Conservation (phyloP, 2,888 invertebrate genomes). For the Pilophorus perplexus region DNA sequence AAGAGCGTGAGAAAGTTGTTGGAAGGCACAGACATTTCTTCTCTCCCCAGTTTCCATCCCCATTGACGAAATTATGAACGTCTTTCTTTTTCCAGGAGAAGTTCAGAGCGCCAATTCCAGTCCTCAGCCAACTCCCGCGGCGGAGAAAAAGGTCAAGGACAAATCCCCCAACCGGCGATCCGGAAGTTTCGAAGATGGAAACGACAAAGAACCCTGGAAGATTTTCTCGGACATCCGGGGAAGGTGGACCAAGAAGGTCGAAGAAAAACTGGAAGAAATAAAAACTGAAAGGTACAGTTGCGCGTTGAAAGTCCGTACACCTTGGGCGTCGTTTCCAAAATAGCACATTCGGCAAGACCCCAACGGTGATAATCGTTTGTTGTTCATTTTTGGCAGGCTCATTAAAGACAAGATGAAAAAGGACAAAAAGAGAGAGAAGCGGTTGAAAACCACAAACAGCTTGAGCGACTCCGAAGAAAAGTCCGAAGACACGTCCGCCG, state of each 20-base stretch:
- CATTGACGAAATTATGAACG: no score
- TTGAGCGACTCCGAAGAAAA: slow-evolving; percentile 64
- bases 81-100: slow-evolving; percentile 29
- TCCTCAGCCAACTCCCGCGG: slow-evolving; percentile 33
- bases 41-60: no score
- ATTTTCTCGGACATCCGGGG: slow-evolving; percentile 70
- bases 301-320: no score
- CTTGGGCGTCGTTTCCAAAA: no score
- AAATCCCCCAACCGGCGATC: slow-evolving; percentile 63
- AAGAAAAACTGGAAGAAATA: slow-evolving; percentile 69
- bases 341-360: no score
- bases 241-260: slow-evolving; percentile 73
- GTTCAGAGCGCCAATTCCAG: slow-evolving; percentile 30
- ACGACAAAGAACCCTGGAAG: slow-evolving; percentile 58
- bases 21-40: no score
- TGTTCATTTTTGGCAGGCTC: no score
- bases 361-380: no score
- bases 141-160: slow-evolving; percentile 55
- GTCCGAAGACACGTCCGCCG: slow-evolving; percentile 49
- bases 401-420: slow-evolving; percentile 31
- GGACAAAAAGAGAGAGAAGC: slow-evolving; percentile 41
- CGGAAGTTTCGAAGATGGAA: slow-evolving; percentile 60
- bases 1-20: no score
- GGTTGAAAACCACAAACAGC: slow-evolving; percentile 54
- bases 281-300: slow-evolving; percentile 61